These are phyloP conservation scores for Colius striatus DNA, from an alignment of 2,113 vertebrate genomes.

Conservation along the genomic window DNA sequence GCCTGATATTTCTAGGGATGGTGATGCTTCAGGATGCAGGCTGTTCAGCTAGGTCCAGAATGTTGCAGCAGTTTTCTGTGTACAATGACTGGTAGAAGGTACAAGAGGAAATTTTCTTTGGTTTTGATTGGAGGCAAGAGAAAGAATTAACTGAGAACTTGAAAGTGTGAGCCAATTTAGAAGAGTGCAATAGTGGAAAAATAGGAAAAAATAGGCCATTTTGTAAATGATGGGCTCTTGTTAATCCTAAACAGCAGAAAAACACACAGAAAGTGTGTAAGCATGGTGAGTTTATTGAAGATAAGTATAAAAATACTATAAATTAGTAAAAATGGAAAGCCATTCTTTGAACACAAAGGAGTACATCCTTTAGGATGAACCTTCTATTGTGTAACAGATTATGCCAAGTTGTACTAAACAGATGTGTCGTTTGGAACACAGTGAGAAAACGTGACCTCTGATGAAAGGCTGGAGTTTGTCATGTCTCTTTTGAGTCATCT, in stretches of 20 bases:
- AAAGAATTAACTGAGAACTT: background rate
- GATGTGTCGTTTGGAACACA: background rate
- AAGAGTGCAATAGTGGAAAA: background rate
- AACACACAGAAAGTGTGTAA: background rate
- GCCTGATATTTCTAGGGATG: background rate
- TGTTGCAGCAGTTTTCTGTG: background rate
- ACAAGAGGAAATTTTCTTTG: background rate
- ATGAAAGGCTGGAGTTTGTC: background rate
- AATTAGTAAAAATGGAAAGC: background rate
- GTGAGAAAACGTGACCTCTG: background rate
- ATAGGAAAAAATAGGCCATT: background rate
- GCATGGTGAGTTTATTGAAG: background rate
- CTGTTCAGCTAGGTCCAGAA: background rate
- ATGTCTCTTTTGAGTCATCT: background rate
- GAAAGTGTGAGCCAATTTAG: background rate
- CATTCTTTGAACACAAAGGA: background rate
- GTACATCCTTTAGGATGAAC: background rate
- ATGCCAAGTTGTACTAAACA: background rate
- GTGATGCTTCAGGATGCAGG: accelerated
- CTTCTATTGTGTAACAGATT: background rate
- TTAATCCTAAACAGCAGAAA: background rate
- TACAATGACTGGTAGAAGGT: background rate
- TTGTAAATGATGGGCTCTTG: background rate
- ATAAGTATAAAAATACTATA: background rate
- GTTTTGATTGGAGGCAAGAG: background rate